Evolutionary conservation across 2,113 vertebrate species (phyloP).

Genomic region (Brachionichthys hirsutus): DNA sequence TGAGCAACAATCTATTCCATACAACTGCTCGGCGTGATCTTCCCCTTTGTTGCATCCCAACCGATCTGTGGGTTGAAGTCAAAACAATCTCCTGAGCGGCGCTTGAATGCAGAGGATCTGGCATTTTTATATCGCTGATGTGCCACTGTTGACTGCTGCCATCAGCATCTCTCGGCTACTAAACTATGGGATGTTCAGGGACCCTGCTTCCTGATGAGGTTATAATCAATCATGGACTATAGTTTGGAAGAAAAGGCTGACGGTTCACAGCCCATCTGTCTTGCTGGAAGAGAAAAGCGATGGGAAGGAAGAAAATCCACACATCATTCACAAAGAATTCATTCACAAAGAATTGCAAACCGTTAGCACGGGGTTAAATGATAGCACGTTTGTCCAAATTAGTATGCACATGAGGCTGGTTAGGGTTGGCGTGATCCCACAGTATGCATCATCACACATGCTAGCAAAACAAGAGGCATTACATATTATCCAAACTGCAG

Average conservation of each 20-base stretch:
- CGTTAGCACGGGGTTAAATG: slow-evolving; percentile 14
- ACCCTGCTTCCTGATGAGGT: slow-evolving; percentile 24
- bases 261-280: slow-evolving; percentile 32
- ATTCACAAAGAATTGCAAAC: slow-evolving; percentile 6
- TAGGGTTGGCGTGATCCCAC: slow-evolving; percentile 7
- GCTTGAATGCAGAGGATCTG: slow-evolving; percentile 55
- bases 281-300: background rate
- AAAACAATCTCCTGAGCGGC: slow-evolving; percentile 49
- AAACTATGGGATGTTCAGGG: slow-evolving; percentile 34
- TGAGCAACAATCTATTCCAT: no score
- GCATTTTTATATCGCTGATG: slow-evolving; percentile 48
- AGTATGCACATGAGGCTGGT: slow-evolving; percentile 30
- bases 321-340: background rate
- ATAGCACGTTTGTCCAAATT: slow-evolving; percentile 17
- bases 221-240: background rate
- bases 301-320: background rate
- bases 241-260: no score
- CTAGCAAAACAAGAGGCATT: slow-evolving; percentile 8
- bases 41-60: slow-evolving; percentile 13
- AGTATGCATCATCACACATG: background rate
- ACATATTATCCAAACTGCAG: background rate
- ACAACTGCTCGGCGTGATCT: no score
- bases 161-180: slow-evolving; percentile 41
- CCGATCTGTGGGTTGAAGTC: slow-evolving; percentile 24
- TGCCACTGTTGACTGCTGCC: slow-evolving; percentile 38